Conservation (phyloP, 2,888 invertebrate genomes). For the Drosophila atripex region DNA sequence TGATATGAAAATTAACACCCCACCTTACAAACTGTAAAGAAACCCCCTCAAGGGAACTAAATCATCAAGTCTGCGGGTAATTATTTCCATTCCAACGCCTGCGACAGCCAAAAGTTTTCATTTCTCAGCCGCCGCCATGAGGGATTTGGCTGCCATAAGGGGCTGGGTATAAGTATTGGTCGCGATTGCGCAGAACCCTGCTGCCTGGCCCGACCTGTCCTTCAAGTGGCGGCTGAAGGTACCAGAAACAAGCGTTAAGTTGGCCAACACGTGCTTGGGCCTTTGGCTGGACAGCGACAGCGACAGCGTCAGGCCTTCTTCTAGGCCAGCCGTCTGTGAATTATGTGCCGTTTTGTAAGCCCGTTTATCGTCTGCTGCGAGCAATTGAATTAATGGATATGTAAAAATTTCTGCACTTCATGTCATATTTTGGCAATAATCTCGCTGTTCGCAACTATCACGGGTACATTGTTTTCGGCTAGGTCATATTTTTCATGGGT, state of each 20-base stretch:
- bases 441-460: conserved; percentile 24
- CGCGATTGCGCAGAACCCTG: conserved; percentile 41
- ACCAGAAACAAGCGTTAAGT: conserved; percentile 28
- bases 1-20: conserved; percentile 29
- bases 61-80: conserved; percentile 65
- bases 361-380: conserved; percentile 43
- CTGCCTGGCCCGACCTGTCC: conserved; percentile 49
- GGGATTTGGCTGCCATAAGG: conserved; percentile 50
- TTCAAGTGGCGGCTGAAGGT: conserved; percentile 68
- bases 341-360: conserved; percentile 69
- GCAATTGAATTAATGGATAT: conserved; percentile 68
- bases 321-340: conserved; percentile 75
- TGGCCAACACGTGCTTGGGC: conserved; percentile 24
- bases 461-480: conserved; percentile 36
- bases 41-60: conserved; percentile 28
- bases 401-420: conserved; percentile 71
- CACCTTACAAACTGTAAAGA: neutral
- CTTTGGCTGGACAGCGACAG: neutral
- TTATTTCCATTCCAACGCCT: conserved; percentile 74
- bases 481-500: conserved; percentile 50
- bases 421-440: conserved; percentile 67
- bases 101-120: conserved; percentile 53
- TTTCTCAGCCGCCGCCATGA: conserved; percentile 25
- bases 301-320: conserved; percentile 38
- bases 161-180: conserved; percentile 6